Percentiles rank a stretch among this genome's conserved stretches.
Conservation (phyloP, 2,113 vertebrate genomes). For the Trogon surrucura region DNA sequence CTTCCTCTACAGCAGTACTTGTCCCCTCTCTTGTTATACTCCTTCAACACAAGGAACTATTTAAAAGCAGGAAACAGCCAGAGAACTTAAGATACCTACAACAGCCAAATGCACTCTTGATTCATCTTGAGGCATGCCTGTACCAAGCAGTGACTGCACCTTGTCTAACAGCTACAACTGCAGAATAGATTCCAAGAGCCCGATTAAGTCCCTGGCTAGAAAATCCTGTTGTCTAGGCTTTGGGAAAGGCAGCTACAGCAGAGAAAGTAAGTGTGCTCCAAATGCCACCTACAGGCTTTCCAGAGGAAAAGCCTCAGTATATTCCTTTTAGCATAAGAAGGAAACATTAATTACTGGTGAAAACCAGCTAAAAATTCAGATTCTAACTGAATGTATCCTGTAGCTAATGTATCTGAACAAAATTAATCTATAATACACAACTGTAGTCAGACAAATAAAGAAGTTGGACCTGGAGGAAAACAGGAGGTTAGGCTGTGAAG, state of each 20-base stretch:
- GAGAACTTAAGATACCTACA: neutral
- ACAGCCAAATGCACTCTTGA: neutral
- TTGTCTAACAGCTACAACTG: neutral
- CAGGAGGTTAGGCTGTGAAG: neutral
- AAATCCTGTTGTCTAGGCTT: neutral
- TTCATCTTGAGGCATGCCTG: neutral
- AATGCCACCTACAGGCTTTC: conserved; percentile 42
- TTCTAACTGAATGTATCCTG: neutral
- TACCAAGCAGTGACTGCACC: neutral
- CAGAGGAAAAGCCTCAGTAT: neutral
- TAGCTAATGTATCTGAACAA: neutral
- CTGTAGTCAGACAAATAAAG: neutral
- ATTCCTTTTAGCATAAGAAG: neutral
- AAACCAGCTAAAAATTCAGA: neutral
- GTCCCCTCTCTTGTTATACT: neutral
- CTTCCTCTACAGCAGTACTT: neutral
- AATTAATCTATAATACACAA: neutral
- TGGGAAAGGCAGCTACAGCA: neutral
- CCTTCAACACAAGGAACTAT: accelerated
- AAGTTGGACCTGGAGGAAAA: neutral
- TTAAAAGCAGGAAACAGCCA: neutral
- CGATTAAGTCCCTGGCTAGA: neutral
- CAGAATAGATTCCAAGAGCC: neutral
- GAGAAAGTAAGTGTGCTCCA: neutral
- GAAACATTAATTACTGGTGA: neutral